A percentile compares a stretch with the other conserved stretches of the same genome.
phyloP scores from a whole-genome alignment of 1,140 invertebrate species.

The Medauroidea extradentata region DNA sequence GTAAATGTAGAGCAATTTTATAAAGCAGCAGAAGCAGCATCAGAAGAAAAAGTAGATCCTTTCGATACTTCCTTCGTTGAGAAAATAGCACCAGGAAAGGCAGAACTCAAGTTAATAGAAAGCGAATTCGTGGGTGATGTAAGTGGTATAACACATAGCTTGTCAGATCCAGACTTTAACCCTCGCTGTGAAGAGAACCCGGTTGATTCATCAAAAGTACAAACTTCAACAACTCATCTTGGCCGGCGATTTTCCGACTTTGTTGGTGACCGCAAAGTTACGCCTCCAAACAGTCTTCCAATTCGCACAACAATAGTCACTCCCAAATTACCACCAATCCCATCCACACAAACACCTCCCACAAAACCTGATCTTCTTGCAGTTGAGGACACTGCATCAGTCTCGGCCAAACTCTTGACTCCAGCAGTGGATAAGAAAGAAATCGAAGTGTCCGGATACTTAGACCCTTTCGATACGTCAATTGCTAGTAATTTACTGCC shows the following conservation, averaged over 20 bases:
- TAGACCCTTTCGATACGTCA: constrained; percentile 81
- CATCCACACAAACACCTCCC: neutral
- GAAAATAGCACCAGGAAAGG: constrained; percentile 23
- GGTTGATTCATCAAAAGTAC: constrained; percentile 6
- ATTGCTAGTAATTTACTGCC: constrained; percentile 63
- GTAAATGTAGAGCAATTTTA: neutral
- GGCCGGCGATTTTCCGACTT: constrained; percentile 11
- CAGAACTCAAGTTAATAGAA: constrained; percentile 27
- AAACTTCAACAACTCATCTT: constrained; percentile 11
- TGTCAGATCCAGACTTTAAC: constrained; percentile 59
- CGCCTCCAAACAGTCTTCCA: neutral
- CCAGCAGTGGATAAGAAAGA: constrained; percentile 28
- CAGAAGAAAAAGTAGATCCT: constrained; percentile 25
- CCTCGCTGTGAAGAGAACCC: constrained; percentile 38
- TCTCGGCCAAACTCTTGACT: constrained; percentile 32
- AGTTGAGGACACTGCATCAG: constrained; percentile 23
- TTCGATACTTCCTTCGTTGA: constrained; percentile 39
- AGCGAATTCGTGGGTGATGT: constrained; percentile 21
- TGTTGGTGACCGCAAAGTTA: neutral
- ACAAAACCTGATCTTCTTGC: constrained; percentile 23
- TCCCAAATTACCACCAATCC: neutral
- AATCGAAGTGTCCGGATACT: constrained; percentile 43
- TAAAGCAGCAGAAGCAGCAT: neutral
- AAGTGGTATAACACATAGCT: constrained; percentile 24
- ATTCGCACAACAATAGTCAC: neutral